Evolutionary conservation across 2,797 vertebrate genomes (phyloP).

Genomic region (Hyperoplus lanceolatus): DNA sequence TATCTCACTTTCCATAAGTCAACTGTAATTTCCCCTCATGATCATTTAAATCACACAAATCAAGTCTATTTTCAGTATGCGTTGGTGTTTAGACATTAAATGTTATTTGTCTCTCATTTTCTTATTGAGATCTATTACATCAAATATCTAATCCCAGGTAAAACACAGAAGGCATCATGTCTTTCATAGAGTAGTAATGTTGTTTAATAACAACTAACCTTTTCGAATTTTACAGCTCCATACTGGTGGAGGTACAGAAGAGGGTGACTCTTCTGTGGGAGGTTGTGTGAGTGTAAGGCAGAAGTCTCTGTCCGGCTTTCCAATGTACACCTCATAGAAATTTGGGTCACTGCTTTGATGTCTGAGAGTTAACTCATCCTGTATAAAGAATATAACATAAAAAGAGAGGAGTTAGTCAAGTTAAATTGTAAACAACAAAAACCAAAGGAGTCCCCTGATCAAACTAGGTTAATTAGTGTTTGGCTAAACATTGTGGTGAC

Average conservation of each 20-base stretch:
- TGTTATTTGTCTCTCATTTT: no score
- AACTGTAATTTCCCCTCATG: no score
- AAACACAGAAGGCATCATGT: no score
- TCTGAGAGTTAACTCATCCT: slow-evolving; percentile 17
- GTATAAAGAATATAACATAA: not conserved
- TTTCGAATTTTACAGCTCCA: not conserved
- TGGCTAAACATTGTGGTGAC: no score
- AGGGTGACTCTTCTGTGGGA: not conserved
- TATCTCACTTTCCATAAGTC: no score
- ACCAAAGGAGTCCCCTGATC: not conserved
- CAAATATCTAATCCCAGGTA: no score
- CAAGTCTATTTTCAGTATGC: no score
- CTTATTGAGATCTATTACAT: no score
- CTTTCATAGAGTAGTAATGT: not conserved
- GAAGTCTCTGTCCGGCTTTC: slow-evolving; percentile 17
- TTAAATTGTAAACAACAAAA: not conserved
- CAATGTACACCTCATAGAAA: slow-evolving; percentile 30
- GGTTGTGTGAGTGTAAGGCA: not conserved
- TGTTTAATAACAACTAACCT: slow-evolving; percentile 10
- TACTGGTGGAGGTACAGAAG: not conserved
- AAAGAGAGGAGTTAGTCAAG: not conserved
- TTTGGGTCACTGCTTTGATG: not conserved
- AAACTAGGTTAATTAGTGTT: not conserved
- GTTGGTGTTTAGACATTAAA: no score
- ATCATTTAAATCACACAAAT: no score